Conservation (phyloP, 1,140 invertebrate genomes). For the Alviniconcha marisindica region DNA sequence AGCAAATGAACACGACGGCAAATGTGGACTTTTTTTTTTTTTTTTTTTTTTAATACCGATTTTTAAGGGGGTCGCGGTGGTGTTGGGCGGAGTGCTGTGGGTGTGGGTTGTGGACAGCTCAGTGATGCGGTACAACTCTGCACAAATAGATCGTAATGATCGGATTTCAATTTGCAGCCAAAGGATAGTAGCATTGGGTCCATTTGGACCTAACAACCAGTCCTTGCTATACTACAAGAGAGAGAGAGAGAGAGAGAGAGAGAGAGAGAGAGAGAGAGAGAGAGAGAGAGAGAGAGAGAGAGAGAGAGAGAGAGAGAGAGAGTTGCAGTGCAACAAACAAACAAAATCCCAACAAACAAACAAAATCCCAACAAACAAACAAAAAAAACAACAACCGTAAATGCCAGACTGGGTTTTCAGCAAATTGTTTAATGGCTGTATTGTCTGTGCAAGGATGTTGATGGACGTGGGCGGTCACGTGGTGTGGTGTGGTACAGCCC, state of each 20-base stretch:
- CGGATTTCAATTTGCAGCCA: not conserved
- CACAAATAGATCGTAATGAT: not conserved
- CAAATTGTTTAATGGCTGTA: too few species aligned
- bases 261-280: constrained; percentile 27
- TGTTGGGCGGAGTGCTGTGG: not conserved
- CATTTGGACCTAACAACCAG: not conserved
- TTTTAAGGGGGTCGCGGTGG: not conserved
- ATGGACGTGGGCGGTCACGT: too few species aligned
- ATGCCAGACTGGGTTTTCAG: too few species aligned
- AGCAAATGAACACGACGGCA: not conserved
- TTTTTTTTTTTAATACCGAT: too few species aligned
- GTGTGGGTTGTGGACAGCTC: not conserved
- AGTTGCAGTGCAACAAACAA: too few species aligned
- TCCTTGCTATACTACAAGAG: not conserved
- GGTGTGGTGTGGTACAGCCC: too few species aligned
- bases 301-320: too few species aligned
- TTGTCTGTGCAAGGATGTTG: too few species aligned
- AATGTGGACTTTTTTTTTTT: too few species aligned
- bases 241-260: constrained; percentile 22
- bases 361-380: too few species aligned
- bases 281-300: constrained; percentile 20
- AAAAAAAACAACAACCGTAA: too few species aligned
- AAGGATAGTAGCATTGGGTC: not conserved
- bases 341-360: too few species aligned
- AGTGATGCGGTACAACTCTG: not conserved